Conservation (phyloP, 1,140 invertebrate species). For the Drosophila lini region DNA sequence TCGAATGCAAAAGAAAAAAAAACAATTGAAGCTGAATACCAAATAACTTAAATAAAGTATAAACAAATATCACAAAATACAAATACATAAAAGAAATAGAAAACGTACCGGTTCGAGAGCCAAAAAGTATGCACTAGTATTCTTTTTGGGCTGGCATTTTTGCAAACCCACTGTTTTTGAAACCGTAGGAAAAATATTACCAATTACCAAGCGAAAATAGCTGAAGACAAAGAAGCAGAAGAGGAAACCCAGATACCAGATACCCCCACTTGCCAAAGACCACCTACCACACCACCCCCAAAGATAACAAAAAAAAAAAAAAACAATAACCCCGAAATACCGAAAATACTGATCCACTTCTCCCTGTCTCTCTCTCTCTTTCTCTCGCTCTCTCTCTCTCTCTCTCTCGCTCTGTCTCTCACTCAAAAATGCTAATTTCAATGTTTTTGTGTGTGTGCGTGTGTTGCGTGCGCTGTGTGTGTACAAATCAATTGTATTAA, state of each 20-base stretch:
- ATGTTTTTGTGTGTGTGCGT: slow-evolving; percentile 71
- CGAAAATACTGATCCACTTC: slow-evolving; percentile 18
- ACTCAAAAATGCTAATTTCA: slow-evolving; percentile 70
- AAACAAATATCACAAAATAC: slow-evolving; percentile 46
- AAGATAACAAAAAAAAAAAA: slow-evolving; percentile 22
- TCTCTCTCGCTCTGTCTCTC: slow-evolving; percentile 30
- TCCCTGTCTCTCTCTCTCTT: slow-evolving; percentile 22
- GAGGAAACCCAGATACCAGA: slow-evolving; percentile 30
- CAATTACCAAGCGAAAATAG: slow-evolving; percentile 12
- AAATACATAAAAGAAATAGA: slow-evolving; percentile 13
- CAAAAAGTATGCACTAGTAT: slow-evolving; percentile 50
- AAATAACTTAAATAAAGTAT: slow-evolving; percentile 36
- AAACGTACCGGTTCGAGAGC: slow-evolving; percentile 41
- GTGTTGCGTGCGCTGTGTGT: slow-evolving; percentile 55
- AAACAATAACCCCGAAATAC: slow-evolving; percentile 9
- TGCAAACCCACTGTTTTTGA: slow-evolving; percentile 68
- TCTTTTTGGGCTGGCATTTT: slow-evolving; percentile 63
- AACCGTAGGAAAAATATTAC: not conserved
- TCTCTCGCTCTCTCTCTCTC: slow-evolving; percentile 23
- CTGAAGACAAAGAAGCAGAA: slow-evolving; percentile 51
- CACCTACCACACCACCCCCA: slow-evolving; percentile 41
- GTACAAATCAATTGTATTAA: slow-evolving; percentile 78
- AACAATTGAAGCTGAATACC: slow-evolving; percentile 62
- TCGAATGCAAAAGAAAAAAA: slow-evolving; percentile 53
- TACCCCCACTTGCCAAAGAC: slow-evolving; percentile 32